Conservation (phyloP, 2,113 vertebrate genomes). For the Ploceus nigricollis region DNA sequence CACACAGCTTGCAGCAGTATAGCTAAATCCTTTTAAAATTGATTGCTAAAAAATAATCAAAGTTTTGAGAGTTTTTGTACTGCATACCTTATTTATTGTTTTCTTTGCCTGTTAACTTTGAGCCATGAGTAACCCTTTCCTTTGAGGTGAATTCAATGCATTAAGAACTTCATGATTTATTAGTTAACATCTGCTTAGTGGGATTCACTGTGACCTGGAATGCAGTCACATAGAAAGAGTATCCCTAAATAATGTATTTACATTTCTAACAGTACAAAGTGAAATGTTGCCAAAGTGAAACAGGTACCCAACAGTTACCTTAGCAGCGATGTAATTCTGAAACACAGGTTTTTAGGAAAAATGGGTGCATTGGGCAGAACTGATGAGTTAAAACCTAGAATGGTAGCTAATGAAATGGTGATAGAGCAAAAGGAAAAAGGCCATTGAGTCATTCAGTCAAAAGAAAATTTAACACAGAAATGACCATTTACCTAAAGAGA, state of each 20-base stretch:
- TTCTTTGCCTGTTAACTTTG: background rate
- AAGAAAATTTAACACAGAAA: background rate
- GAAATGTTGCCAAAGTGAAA: background rate
- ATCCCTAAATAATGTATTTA: background rate
- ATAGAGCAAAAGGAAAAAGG: background rate
- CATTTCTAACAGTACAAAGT: background rate
- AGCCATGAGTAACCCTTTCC: background rate
- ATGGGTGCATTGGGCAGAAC: background rate
- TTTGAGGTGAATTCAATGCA: background rate
- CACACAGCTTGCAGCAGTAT: background rate
- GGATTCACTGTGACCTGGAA: background rate
- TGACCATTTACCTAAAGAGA: background rate
- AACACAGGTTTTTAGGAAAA: background rate
- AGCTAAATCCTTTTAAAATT: background rate
- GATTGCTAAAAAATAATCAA: background rate
- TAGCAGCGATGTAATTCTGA: background rate
- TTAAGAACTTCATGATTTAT: background rate
- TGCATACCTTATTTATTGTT: background rate
- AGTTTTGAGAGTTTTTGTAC: background rate
- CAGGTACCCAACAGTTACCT: accelerated
- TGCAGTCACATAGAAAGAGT: accelerated
- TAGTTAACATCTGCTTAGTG: background rate
- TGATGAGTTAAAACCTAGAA: background rate
- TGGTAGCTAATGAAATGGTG: background rate
- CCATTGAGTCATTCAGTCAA: background rate